phyloP scores from a whole-genome alignment of 2,113 vertebrate genomes.

The Struthio camelus region DNA sequence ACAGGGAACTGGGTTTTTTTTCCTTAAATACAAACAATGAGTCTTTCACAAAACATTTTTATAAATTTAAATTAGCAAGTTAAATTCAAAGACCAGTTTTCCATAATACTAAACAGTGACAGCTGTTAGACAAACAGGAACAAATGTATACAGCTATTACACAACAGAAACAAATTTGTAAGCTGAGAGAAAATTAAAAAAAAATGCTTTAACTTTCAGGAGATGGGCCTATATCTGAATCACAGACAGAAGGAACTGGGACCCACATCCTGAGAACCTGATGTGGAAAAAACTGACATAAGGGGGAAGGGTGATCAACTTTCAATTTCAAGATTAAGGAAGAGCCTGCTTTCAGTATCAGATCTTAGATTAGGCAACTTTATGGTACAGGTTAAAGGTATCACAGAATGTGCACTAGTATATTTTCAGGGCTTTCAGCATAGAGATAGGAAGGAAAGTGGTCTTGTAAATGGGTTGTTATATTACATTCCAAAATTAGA shows the following conservation, averaged over 20 bases:
- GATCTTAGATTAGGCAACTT: neutral
- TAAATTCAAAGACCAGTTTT: neutral
- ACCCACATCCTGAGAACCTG: neutral
- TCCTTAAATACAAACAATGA: neutral
- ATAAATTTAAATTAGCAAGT: neutral
- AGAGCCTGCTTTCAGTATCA: neutral
- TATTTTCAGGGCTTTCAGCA: neutral
- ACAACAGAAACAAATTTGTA: neutral
- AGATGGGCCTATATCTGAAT: neutral
- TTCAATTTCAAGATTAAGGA: neutral
- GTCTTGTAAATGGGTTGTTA: neutral
- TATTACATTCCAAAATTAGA: neutral
- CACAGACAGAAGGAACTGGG: neutral
- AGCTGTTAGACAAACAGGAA: neutral
- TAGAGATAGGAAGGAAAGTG: neutral
- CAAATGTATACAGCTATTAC: no score
- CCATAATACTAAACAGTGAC: neutral
- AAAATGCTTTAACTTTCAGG: neutral
- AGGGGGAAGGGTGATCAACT: neutral
- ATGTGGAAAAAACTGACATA: neutral
- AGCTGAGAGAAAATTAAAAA: neutral
- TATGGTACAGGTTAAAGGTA: neutral
- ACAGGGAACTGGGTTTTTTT: accelerated
- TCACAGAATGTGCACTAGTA: neutral
- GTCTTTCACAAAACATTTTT: neutral